Conservation (phyloP, 2,113 vertebrate species). For the Taurulus bubalis region DNA sequence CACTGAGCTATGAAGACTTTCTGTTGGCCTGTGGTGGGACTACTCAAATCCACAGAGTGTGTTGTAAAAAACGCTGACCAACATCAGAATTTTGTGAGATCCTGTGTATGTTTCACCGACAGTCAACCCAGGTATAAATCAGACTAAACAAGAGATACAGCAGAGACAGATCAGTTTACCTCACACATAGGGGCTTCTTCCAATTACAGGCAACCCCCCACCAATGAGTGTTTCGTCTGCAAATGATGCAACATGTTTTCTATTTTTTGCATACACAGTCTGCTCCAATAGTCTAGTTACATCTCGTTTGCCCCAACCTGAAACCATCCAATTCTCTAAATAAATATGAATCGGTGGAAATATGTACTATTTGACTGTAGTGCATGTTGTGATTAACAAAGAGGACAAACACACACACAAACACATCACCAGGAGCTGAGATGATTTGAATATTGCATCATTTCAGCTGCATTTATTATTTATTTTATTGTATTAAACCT, state of each 20-base stretch:
- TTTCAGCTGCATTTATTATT: neutral
- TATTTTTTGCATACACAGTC: neutral
- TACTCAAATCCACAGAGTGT: neutral
- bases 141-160: neutral
- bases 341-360: conserved; percentile 3
- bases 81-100: neutral
- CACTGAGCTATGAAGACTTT: neutral
- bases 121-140: conserved; percentile 8
- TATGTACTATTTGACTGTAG: neutral
- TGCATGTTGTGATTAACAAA: neutral
- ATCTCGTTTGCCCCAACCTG: neutral
- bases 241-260: conserved; percentile 54
- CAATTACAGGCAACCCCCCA: neutral
- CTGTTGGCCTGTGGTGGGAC: neutral
- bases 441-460: neutral
- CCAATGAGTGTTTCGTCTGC: conserved; percentile 8
- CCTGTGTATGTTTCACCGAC: neutral
- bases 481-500: neutral
- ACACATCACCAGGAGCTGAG: neutral
- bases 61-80: too few species aligned
- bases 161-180: conserved; percentile 7
- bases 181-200: conserved; percentile 3
- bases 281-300: neutral
- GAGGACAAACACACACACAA: neutral
- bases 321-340: neutral